Evolutionary conservation across 2,113 vertebrate genomes (phyloP).

Genomic region (Noturus placidus): DNA sequence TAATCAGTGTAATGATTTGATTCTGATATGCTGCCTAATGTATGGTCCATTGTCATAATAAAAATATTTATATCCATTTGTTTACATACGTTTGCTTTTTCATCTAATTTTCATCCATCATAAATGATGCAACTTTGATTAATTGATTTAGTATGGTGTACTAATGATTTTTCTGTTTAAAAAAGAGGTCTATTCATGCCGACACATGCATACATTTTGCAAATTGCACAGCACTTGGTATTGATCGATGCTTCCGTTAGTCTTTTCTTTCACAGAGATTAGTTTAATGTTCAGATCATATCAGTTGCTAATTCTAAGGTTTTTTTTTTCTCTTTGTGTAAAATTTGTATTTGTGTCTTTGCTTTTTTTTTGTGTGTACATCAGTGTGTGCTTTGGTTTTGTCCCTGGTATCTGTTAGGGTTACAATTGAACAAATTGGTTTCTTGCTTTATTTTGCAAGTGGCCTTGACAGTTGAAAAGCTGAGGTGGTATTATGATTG

Average conservation of each 20-base stretch:
- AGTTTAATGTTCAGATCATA: neutral
- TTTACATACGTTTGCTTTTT: neutral
- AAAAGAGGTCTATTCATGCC: neutral
- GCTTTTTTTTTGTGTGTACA: neutral
- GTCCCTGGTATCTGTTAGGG: neutral
- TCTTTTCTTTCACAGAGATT: neutral
- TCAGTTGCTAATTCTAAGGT: neutral
- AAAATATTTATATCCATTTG: too few relatives aligned
- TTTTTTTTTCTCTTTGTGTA: neutral
- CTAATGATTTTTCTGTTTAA: neutral
- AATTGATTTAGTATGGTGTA: neutral
- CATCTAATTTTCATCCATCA: neutral
- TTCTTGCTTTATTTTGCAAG: neutral
- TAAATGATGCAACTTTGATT: neutral
- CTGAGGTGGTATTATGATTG: neutral
- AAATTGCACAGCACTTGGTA: neutral
- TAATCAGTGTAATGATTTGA: neutral
- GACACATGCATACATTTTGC: neutral
- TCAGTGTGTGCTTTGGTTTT: neutral
- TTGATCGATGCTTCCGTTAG: neutral
- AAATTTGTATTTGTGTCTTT: neutral
- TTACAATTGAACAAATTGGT: neutral
- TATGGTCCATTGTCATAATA: neutral
- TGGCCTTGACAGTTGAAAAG: neutral
- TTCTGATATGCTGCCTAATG: neutral